Percentiles rank a stretch among this genome's conserved stretches.
Evolutionary conservation across 2,888 invertebrate genomes (phyloP).

Genomic region (Cephus rjabovi): DNA sequence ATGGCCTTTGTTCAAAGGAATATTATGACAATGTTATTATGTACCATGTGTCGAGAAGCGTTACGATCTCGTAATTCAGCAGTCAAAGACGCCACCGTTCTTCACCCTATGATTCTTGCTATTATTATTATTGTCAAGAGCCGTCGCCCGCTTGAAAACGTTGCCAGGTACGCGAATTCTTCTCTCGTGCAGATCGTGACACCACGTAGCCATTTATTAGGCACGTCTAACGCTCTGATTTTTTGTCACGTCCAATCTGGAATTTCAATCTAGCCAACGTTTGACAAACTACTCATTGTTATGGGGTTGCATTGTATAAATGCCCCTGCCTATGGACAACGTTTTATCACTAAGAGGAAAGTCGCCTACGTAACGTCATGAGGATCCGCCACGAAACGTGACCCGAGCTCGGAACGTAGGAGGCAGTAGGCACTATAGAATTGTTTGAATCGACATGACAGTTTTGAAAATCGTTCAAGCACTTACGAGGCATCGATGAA

Average conservation of each 20-base stretch:
- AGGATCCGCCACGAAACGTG: background rate
- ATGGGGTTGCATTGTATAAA: background rate
- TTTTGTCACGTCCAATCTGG: background rate
- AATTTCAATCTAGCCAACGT: background rate
- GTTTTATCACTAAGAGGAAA: background rate
- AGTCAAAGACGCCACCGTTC: background rate
- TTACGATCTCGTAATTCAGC: background rate
- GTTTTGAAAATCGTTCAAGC: background rate
- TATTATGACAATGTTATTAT: constrained; percentile 2
- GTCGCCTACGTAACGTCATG: background rate
- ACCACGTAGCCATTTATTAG: background rate
- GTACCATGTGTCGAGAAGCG: background rate
- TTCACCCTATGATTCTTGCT: background rate
- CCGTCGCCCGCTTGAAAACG: background rate
- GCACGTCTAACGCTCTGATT: background rate
- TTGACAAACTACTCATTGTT: background rate
- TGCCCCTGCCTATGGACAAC: background rate
- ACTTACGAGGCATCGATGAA: background rate
- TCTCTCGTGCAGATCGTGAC: background rate
- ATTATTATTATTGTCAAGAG: background rate
- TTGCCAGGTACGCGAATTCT: background rate
- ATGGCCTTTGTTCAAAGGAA: constrained; percentile 2
- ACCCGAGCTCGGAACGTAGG: background rate
- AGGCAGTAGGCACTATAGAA: background rate
- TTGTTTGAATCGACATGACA: background rate